Conservation (phyloP, 2,113 vertebrate genomes). For the Platycercus adscitus region DNA sequence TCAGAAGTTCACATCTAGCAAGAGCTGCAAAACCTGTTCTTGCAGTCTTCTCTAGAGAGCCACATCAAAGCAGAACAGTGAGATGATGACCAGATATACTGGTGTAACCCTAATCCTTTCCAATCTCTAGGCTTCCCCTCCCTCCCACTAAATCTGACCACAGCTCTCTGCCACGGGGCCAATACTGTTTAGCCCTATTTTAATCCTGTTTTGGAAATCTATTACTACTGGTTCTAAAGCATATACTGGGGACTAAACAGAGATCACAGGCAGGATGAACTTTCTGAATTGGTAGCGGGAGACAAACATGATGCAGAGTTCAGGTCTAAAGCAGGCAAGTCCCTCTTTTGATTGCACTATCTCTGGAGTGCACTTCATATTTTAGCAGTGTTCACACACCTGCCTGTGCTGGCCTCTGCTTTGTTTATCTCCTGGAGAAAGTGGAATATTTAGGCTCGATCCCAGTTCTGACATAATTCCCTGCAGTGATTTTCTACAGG, state of each 20-base stretch:
- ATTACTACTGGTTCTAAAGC: slow-evolving; percentile 25
- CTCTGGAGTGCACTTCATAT: background rate
- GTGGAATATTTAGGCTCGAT: background rate
- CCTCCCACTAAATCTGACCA: slow-evolving; percentile 25
- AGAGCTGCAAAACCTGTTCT: slow-evolving; percentile 56
- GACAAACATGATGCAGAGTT: background rate
- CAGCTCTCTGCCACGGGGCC: slow-evolving; percentile 20
- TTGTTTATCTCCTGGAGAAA: slow-evolving; percentile 13
- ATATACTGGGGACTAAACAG: background rate
- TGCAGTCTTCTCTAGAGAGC: slow-evolving; percentile 15
- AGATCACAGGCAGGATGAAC: background rate
- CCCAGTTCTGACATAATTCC: slow-evolving; percentile 30
- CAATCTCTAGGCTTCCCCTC: slow-evolving; percentile 40
- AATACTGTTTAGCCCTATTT: background rate
- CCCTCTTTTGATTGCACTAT: background rate
- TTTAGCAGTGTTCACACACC: background rate
- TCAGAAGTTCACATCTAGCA: slow-evolving; percentile 8
- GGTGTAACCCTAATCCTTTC: slow-evolving; percentile 35
- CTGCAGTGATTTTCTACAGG: background rate
- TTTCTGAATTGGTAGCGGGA: background rate
- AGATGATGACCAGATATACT: slow-evolving; percentile 58
- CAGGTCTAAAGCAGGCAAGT: background rate
- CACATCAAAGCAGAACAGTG: background rate
- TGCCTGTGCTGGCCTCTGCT: slow-evolving; percentile 25
- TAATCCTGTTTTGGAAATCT: slow-evolving; percentile 36